Base-by-base conservation (phyloP, 92 coral and sea anemone species). In the Parazoanthus swiftii region DNA sequence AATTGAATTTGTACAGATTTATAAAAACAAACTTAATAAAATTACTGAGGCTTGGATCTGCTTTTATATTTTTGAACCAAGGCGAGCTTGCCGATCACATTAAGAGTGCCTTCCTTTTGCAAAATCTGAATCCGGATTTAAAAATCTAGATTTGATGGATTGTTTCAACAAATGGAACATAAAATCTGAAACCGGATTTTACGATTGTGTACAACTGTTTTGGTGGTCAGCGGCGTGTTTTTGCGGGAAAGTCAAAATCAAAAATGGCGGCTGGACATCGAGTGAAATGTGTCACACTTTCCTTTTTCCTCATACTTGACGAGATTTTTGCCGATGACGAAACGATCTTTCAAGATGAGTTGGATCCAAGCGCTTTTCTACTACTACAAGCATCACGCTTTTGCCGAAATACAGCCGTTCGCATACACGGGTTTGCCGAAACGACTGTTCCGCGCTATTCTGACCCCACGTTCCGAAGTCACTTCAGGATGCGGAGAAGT, bases 371-470 rank as follows among this genome's bases (percentile, higher is more conserved):
- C 73, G 73, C 73, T 67, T 67, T 67, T 67, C 73, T 67, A 67
- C 73, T 67, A 67, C 73, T 67, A 67, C 73, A 67, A 67, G 73
- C 73, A 67, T 67, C 73, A 67, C 73, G 73, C 73, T 67, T 67
- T 67, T 67, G 73, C 73, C 73, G 73, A 67, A 67, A 67, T 15
- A 67, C 73, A 67, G 73, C 73, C 73, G 73, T 67, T 26, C 73
- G 73, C 73, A 67, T 67, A 67, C 73, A 67, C 26, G 73, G 73
- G 73, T 67, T 67, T 67, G 73, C 73, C 26, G 73, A 67, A 67
- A 67, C 73, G 73, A 67, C 73, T 67, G 73, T 67, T 67, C 73
- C 73, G 73, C 73, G 73, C 73, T 67, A 67, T 67, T 67, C 73
- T 20, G 73, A 63, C 68, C 68, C 68, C 68, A 63, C 68, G 68